These are phyloP conservation scores for Pogona vitticeps DNA, from an alignment of 2,113 vertebrate species.

Conservation along the genomic window DNA sequence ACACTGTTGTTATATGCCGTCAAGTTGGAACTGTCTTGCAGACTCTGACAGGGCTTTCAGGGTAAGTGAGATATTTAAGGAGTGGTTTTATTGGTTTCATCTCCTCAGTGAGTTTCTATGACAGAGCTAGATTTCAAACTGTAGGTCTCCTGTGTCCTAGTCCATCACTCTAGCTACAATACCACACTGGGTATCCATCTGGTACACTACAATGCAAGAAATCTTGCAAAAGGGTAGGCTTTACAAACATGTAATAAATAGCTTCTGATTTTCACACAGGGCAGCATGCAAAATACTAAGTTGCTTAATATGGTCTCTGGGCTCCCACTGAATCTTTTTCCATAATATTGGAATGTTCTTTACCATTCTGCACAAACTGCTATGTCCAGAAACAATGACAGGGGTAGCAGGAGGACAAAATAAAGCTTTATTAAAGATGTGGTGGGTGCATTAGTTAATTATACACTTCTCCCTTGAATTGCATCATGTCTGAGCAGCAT, in stretches of 20 bases:
- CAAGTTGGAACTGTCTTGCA: no score
- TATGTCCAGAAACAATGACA: background rate
- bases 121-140: no score
- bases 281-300: background rate
- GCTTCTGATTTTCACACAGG: background rate
- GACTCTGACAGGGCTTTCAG: no score
- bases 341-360: background rate
- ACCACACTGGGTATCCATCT: no score
- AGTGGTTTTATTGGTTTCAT: no score
- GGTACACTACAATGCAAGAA: background rate
- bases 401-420: background rate
- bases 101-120: no score
- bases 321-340: background rate
- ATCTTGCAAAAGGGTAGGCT: background rate
- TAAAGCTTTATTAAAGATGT: background rate
- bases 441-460: background rate
- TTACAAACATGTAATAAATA: background rate
- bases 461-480: no score
- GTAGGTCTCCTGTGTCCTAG: no score
- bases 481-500: background rate
- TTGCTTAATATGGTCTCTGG: background rate
- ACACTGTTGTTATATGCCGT: no score
- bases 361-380: background rate
- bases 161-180: no score
- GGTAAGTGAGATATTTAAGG: no score